Evolutionary conservation across 2,888 invertebrate species (phyloP).

Genomic region (Malthinus seriepunctatus): DNA sequence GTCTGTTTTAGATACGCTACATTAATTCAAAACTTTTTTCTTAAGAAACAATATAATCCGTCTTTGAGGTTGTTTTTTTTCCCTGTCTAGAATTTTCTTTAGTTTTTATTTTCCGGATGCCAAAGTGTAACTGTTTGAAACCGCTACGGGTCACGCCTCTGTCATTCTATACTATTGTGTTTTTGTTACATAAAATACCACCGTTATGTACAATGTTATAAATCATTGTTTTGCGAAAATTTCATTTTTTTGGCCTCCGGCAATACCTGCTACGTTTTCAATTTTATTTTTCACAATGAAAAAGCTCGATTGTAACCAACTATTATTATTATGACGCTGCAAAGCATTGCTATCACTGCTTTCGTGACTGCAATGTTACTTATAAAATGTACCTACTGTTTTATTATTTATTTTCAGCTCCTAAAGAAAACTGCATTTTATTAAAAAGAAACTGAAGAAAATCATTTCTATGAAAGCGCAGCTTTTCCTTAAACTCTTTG

Average conservation of each 20-base stretch:
- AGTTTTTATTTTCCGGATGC: slow-evolving; percentile 46
- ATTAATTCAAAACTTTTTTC: slow-evolving; percentile 49
- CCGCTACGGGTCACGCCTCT: slow-evolving; percentile 45
- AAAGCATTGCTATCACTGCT: too few species aligned
- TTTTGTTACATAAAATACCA: slow-evolving; percentile 32
- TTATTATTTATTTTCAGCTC: too few species aligned
- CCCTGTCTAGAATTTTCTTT: slow-evolving; percentile 33
- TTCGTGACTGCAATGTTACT: too few species aligned
- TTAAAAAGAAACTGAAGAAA: too few species aligned
- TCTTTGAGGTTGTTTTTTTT: slow-evolving; percentile 36
- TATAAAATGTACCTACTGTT: too few species aligned
- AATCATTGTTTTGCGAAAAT: neutral
- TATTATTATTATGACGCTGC: too few species aligned
- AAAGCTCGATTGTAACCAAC: too few species aligned
- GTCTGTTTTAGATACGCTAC: slow-evolving; percentile 47
- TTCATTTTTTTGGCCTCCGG: neutral
- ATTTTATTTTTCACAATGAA: too few species aligned
- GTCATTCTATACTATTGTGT: slow-evolving; percentile 32
- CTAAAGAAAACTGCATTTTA: too few species aligned
- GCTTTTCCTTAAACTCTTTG: too few species aligned
- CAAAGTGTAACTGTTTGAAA: slow-evolving; percentile 47
- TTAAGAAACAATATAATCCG: slow-evolving; percentile 41
- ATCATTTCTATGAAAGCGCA: too few species aligned
- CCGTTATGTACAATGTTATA: slow-evolving; percentile 15
- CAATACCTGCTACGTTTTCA: too few species aligned